phyloP scores from a whole-genome alignment of 2,797 vertebrate species.

The Aplochiton taeniatus region DNA sequence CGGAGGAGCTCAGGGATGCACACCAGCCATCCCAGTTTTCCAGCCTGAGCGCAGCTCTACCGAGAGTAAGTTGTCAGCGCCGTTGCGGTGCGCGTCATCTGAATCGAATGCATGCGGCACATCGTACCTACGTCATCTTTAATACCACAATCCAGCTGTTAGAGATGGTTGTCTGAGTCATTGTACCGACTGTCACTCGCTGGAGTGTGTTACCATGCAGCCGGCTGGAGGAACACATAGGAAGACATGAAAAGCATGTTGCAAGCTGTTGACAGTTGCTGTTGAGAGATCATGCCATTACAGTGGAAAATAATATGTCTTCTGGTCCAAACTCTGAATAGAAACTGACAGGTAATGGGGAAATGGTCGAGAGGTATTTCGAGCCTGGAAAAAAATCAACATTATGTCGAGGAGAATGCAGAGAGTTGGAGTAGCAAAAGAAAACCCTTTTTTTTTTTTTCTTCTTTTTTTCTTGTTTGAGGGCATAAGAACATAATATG shows the following conservation, averaged over 20 bases:
- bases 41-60: constrained; percentile 15
- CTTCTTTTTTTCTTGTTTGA: constrained; percentile 35
- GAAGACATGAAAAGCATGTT: constrained; percentile 47
- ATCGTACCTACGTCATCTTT: neutral
- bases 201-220: constrained; percentile 33
- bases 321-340: constrained; percentile 50
- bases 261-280: constrained; percentile 57
- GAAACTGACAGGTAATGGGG: constrained; percentile 56
- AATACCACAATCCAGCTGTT: constrained; percentile 17
- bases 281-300: constrained; percentile 60
- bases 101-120: constrained; percentile 1
- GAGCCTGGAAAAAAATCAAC: constrained; percentile 53
- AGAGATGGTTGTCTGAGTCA: constrained; percentile 10
- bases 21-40: constrained; percentile 3
- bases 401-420: constrained; percentile 42
- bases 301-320: constrained; percentile 66
- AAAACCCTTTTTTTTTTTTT: constrained; percentile 27
- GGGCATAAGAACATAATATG: constrained; percentile 37
- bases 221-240: constrained; percentile 40
- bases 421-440: constrained; percentile 27
- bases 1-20: neutral
- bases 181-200: constrained; percentile 29
- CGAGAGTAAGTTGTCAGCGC: constrained; percentile 6
- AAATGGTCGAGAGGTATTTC: constrained; percentile 46
- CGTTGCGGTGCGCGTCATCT: neutral